A percentile compares a stretch with the other conserved stretches of the same genome.
Evolutionary conservation across 2,113 vertebrate species (phyloP).

Genomic region (Chiloscyllium plagiosum): DNA sequence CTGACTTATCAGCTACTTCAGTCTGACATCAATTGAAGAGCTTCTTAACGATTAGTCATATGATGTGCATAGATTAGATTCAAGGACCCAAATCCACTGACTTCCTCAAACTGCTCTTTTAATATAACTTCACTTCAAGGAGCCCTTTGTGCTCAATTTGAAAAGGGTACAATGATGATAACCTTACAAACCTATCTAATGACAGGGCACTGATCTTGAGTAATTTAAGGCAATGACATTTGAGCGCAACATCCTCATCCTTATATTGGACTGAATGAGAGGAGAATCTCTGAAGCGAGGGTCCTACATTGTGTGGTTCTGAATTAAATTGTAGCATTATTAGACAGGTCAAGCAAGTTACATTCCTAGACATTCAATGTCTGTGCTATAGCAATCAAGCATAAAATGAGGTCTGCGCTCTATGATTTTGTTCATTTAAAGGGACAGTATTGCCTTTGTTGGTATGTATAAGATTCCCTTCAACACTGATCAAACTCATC

Average conservation of each 20-base stretch:
- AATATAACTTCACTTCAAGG: conserved; percentile 19
- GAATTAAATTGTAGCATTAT: conserved; percentile 3
- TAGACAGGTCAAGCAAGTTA: conserved; percentile 30
- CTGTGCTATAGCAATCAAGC: conserved; percentile 24
- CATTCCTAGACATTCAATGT: conserved; percentile 20
- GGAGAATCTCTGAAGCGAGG: not conserved
- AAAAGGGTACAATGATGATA: conserved; percentile 18
- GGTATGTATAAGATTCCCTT: not conserved
- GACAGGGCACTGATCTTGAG: not conserved
- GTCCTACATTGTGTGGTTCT: not conserved
- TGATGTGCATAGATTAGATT: conserved; percentile 5
- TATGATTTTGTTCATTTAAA: not conserved
- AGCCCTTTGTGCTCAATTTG: conserved; percentile 30
- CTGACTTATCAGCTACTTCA: not conserved
- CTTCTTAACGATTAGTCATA: not conserved
- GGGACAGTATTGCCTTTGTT: not conserved
- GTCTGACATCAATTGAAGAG: not conserved
- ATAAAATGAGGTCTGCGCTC: not conserved
- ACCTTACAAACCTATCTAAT: conserved; percentile 27
- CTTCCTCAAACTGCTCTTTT: conserved; percentile 25
- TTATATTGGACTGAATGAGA: conserved; percentile 15
- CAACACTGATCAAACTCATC: not conserved
- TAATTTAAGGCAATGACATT: conserved; percentile 16
- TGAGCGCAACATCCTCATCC: conserved; percentile 17
- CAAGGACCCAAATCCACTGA: not conserved